Percentiles rank a stretch among this genome's conserved stretches.
Evolutionary conservation across 2,888 invertebrate genomes (phyloP).

Genomic region (Tanytarsus gracilentus): DNA sequence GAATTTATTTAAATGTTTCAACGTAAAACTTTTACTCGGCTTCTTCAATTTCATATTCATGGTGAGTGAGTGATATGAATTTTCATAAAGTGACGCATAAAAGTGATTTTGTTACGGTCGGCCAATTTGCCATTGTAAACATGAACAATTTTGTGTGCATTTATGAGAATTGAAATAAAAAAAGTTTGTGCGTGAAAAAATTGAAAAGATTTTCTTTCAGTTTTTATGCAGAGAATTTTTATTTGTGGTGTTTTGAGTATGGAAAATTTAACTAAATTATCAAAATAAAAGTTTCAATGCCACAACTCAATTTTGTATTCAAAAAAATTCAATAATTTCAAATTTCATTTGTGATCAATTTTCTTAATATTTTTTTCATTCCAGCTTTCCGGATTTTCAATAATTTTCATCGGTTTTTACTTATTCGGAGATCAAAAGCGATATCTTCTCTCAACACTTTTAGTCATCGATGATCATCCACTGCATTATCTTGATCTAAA

Average conservation of each 20-base stretch:
- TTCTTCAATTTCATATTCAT: conserved; percentile 16
- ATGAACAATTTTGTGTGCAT: not conserved
- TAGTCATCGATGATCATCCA: conserved; percentile 49
- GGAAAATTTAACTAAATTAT: no score
- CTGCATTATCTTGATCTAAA: conserved; percentile 47
- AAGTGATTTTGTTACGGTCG: not conserved
- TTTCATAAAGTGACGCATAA: not conserved
- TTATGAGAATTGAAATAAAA: not conserved
- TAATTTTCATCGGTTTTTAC: conserved; percentile 63
- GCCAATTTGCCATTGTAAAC: not conserved
- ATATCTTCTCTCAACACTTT: conserved; percentile 60
- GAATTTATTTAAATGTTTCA: not conserved
- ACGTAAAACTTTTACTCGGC: conserved; percentile 9
- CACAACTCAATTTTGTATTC: not conserved
- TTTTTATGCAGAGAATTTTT: no score
- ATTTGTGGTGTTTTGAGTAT: no score
- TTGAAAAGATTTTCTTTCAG: no score
- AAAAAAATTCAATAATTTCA: not conserved
- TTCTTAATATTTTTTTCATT: no score
- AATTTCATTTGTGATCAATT: conserved; percentile 11
- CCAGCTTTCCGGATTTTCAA: conserved; percentile 61
- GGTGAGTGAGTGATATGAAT: not conserved
- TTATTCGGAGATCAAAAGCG: conserved; percentile 62
- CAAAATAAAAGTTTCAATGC: no score
- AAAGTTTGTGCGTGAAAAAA: no score